Evolutionary conservation across 2,797 vertebrate species (phyloP).

Genomic region (Carduelis carduelis): DNA sequence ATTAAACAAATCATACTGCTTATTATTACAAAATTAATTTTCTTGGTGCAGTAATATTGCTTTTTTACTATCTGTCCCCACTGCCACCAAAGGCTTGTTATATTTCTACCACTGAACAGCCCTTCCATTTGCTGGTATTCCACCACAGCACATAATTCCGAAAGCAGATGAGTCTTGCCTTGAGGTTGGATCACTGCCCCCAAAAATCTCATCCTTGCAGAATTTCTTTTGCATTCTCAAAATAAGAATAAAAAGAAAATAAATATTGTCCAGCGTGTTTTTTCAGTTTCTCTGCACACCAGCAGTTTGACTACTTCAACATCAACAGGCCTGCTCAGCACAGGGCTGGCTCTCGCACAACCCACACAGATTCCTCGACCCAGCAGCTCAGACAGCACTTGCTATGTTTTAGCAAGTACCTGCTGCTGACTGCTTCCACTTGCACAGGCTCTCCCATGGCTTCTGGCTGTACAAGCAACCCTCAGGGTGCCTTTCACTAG

Average conservation of each 20-base stretch:
- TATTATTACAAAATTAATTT: not conserved
- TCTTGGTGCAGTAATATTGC: not conserved
- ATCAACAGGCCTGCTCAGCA: not conserved
- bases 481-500: not conserved
- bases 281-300: not conserved
- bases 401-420: not conserved
- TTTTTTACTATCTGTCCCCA: not conserved
- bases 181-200: not conserved
- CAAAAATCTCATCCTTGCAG: not conserved
- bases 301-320: not conserved
- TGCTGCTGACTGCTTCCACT: not conserved
- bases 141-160: not conserved
- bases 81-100: not conserved
- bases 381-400: not conserved
- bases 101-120: not conserved
- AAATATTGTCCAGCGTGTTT: not conserved
- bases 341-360: accelerated
- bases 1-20: not conserved
- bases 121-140: not conserved
- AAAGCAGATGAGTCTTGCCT: not conserved
- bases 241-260: not conserved
- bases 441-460: not conserved
- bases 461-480: not conserved
- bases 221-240: not conserved
- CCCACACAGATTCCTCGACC: not conserved